These are phyloP conservation scores for Odontophorus gujanensis DNA, from an alignment of 2,113 vertebrate genomes.

Conservation along the genomic window DNA sequence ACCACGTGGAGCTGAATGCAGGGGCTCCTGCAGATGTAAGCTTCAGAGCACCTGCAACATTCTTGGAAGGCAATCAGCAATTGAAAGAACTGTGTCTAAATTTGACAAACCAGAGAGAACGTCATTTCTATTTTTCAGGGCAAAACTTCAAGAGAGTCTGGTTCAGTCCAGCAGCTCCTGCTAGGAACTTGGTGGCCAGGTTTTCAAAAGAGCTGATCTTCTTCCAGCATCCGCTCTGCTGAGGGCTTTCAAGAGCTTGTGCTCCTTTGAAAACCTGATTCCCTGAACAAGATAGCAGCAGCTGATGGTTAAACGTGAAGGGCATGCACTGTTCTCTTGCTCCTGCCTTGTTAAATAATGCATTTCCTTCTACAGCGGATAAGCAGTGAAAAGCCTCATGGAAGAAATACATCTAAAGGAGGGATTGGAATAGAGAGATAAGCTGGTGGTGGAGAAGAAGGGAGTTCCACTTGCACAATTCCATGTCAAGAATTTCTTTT, in stretches of 20 bases:
- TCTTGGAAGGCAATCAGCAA: not conserved
- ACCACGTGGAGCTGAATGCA: not conserved
- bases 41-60: not conserved
- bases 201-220: not conserved
- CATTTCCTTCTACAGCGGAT: not conserved
- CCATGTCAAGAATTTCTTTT: not conserved
- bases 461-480: not conserved
- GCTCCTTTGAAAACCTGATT: not conserved
- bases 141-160: not conserved
- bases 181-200: not conserved
- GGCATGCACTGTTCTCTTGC: not conserved
- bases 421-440: not conserved
- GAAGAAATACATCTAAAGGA: not conserved
- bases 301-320: not conserved
- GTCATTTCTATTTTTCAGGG: not conserved
- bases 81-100: not conserved
- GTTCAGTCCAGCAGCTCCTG: not conserved
- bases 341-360: not conserved
- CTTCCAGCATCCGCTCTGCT: not conserved
- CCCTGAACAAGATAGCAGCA: not conserved
- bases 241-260: not conserved
- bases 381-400: not conserved
- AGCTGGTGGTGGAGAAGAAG: not conserved
- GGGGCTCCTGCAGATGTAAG: not conserved
- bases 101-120: not conserved